Percentiles rank a stretch among this genome's conserved stretches.
Evolutionary conservation across 2,113 vertebrate genomes (phyloP).

Genomic region (Cyprinodon brontotheroides): DNA sequence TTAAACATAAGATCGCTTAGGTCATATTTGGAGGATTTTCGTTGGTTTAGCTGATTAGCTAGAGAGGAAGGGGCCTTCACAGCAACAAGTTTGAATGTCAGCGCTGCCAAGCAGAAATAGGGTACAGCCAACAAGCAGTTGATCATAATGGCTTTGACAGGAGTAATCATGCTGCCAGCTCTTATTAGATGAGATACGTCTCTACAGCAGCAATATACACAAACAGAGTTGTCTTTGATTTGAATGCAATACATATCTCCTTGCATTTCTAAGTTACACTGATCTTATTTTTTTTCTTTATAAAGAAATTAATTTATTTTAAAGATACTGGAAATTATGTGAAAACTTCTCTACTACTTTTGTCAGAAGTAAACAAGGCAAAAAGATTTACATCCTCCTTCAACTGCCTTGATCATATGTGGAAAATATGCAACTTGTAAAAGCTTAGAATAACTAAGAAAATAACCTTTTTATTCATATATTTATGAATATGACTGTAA

Average conservation of each 20-base stretch:
- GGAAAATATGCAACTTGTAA: not conserved
- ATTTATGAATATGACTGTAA: no score
- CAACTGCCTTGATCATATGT: not conserved
- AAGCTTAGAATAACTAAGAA: no score
- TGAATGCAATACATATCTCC: not conserved
- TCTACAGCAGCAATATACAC: not conserved
- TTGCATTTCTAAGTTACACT: not conserved
- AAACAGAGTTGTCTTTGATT: not conserved
- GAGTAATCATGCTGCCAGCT: conserved; percentile 55
- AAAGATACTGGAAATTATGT: not conserved
- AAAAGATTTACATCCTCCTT: not conserved
- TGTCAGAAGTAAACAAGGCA: not conserved
- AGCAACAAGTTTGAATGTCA: conserved; percentile 4
- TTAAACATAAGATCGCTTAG: conserved; percentile 7
- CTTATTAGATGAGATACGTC: conserved; percentile 15
- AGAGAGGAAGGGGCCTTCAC: not conserved
- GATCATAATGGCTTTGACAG: conserved; percentile 37
- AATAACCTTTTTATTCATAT: no score
- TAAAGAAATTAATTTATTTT: not conserved
- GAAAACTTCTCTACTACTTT: not conserved
- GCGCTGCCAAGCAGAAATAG: conserved; percentile 7
- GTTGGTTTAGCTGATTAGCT: conserved; percentile 23
- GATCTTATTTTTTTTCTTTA: not conserved
- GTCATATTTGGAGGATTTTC: not conserved
- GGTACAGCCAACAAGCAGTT: conserved; percentile 5